Conservation (phyloP, 2,797 vertebrate species). For the Malurus leucopterus region DNA sequence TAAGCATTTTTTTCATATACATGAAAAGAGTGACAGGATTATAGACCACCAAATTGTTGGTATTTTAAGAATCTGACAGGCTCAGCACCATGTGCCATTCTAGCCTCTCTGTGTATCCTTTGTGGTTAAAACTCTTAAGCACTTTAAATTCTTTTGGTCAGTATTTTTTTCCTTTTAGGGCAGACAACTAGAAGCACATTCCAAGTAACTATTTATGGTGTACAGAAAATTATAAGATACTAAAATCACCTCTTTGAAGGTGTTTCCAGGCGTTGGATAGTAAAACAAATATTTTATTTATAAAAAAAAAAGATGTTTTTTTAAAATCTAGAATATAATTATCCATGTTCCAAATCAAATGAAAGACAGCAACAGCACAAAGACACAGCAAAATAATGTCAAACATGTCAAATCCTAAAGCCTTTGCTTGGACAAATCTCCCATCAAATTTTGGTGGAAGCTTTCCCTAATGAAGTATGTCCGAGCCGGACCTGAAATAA, state of each 20-base stretch:
- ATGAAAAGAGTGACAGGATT: slow-evolving; percentile 62
- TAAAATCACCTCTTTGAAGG: slow-evolving; percentile 64
- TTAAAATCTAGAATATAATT: slow-evolving; percentile 56
- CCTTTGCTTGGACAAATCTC: slow-evolving; percentile 5
- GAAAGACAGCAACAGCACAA: slow-evolving; percentile 9
- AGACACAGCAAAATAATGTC: not conserved
- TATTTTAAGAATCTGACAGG: slow-evolving; percentile 69
- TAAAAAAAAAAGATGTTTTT: not conserved
- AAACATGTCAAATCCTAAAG: slow-evolving; percentile 8
- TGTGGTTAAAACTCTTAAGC: slow-evolving; percentile 66
- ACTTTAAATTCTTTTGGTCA: slow-evolving; percentile 68
- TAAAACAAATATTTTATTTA: slow-evolving; percentile 50
- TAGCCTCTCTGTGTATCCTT: slow-evolving; percentile 60
- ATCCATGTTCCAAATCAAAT: slow-evolving; percentile 42
- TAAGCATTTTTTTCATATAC: slow-evolving; percentile 33
- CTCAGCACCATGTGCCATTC: slow-evolving; percentile 62
- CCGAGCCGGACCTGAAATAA: slow-evolving; percentile 14
- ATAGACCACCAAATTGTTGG: slow-evolving; percentile 67
- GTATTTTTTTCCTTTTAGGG: slow-evolving; percentile 52
- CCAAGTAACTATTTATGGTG: slow-evolving; percentile 56
- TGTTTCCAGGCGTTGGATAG: slow-evolving; percentile 47
- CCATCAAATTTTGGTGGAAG: not conserved
- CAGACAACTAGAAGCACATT: slow-evolving; percentile 53
- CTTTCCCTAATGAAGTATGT: slow-evolving; percentile 5
- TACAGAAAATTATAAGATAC: slow-evolving; percentile 57